phyloP scores from a whole-genome alignment of 2,797 vertebrate species.

The Anniella stebbinsi region DNA sequence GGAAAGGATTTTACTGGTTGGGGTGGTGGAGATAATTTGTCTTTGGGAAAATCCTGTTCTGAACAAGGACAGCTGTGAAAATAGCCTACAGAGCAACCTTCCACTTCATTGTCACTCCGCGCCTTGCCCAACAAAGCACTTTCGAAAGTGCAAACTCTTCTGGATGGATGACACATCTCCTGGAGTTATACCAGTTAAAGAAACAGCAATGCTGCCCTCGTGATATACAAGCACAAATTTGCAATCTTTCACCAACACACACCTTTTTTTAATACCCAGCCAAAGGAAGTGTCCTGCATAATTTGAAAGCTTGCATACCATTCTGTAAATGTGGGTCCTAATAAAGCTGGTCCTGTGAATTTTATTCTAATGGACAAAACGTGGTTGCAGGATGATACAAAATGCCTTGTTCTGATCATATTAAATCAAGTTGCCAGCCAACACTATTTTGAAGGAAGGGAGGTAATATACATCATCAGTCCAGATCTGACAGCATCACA shows the following conservation, averaged over 20 bases:
- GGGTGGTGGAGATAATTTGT: slow-evolving; percentile 55
- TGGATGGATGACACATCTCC: not conserved
- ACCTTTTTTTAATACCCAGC: not conserved
- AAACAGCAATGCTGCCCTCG: not conserved
- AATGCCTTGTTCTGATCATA: not conserved
- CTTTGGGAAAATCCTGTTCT: slow-evolving; percentile 54
- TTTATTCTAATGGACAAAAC: not conserved
- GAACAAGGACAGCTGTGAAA: slow-evolving; percentile 30
- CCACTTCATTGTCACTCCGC: rapidly evolving
- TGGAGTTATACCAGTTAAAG: too few relatives aligned
- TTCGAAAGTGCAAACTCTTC: not conserved
- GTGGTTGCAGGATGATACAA: not conserved
- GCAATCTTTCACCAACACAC: not conserved
- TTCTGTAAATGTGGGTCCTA: not conserved
- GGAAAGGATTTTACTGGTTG: slow-evolving; percentile 46
- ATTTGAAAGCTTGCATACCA: not conserved
- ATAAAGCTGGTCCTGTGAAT: not conserved
- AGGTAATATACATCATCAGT: too few relatives aligned
- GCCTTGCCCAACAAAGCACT: not conserved
- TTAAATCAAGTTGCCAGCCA: not conserved
- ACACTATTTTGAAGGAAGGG: too few relatives aligned
- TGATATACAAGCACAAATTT: not conserved
- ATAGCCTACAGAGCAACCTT: not conserved
- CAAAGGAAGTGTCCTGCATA: not conserved
- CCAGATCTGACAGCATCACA: too few relatives aligned